Evolutionary conservation across 2,113 vertebrate genomes (phyloP).

Genomic region (Eudorcas thomsonii): DNA sequence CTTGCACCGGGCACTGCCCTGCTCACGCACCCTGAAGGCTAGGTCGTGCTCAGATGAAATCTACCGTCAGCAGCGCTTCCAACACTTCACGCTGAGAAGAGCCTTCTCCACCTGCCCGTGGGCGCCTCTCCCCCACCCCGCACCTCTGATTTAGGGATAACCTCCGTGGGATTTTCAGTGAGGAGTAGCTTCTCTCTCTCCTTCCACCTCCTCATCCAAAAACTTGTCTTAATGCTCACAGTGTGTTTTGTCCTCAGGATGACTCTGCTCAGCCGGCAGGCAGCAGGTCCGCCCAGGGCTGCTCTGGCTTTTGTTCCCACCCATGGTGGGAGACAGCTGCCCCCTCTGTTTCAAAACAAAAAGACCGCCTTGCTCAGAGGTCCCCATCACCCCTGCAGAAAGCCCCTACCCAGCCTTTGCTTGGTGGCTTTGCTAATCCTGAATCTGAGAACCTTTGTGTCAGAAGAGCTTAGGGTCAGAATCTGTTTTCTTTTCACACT

Average conservation of each 20-base stretch:
- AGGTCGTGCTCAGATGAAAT: fast-evolving
- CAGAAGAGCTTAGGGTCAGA: neutral
- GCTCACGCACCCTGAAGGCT: fast-evolving
- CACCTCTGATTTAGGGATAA: neutral
- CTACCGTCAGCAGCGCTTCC: fast-evolving
- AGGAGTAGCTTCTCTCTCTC: neutral
- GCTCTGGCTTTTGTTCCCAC: neutral
- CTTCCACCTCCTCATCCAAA: neutral
- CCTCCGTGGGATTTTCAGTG: neutral
- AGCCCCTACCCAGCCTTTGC: neutral
- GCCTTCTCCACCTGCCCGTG: fast-evolving
- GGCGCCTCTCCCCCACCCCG: fast-evolving
- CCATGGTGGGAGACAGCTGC: fast-evolving
- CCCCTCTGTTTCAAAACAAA: neutral
- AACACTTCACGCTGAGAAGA: fast-evolving
- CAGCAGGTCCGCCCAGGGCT: fast-evolving
- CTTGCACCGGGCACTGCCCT: fast-evolving
- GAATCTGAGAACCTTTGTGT: neutral
- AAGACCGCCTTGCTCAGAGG: fast-evolving
- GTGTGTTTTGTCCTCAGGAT: fast-evolving
- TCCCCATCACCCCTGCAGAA: neutral
- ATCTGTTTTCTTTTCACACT: neutral
- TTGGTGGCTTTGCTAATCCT: neutral
- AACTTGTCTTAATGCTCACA: fast-evolving
- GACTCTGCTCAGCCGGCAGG: fast-evolving